phyloP scores from a whole-genome alignment of 2,888 invertebrate genomes.

The Apodemia duryi region DNA sequence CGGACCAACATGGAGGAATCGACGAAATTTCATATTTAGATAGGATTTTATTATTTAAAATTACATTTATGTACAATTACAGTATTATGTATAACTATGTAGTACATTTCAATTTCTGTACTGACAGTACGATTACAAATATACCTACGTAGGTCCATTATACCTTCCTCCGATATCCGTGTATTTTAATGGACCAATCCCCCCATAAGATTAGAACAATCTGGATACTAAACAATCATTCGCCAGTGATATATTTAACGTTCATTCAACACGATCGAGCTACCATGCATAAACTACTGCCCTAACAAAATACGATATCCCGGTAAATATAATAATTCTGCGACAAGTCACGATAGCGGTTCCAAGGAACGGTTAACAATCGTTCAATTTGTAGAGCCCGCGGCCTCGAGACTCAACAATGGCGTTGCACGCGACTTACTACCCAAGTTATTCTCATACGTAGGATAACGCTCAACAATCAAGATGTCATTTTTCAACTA shows the following conservation, averaged over 20 bases:
- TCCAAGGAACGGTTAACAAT: slow-evolving; percentile 70
- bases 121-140: background rate
- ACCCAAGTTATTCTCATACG: slow-evolving; percentile 68
- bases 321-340: slow-evolving; percentile 61
- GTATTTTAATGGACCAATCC: slow-evolving; percentile 21
- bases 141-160: background rate
- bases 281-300: slow-evolving; percentile 35
- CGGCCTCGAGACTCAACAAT: slow-evolving; percentile 59
- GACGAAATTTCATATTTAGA: no score
- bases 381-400: slow-evolving; percentile 73
- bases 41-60: no score
- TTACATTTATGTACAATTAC: no score
- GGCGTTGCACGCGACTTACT: slow-evolving; percentile 64
- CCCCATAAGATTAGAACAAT: slow-evolving; percentile 27
- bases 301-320: slow-evolving; percentile 50
- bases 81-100: no score
- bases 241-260: slow-evolving; percentile 27
- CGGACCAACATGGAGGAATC: no score
- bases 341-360: slow-evolving; percentile 70
- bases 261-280: slow-evolving; percentile 31
- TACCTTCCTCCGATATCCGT: background rate
- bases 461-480: slow-evolving; percentile 77
- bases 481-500: slow-evolving; percentile 80
- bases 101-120: no score
- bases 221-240: slow-evolving; percentile 31